Base-by-base conservation (phyloP, 2,113 vertebrate genomes). In the Pithys albifrons region DNA sequence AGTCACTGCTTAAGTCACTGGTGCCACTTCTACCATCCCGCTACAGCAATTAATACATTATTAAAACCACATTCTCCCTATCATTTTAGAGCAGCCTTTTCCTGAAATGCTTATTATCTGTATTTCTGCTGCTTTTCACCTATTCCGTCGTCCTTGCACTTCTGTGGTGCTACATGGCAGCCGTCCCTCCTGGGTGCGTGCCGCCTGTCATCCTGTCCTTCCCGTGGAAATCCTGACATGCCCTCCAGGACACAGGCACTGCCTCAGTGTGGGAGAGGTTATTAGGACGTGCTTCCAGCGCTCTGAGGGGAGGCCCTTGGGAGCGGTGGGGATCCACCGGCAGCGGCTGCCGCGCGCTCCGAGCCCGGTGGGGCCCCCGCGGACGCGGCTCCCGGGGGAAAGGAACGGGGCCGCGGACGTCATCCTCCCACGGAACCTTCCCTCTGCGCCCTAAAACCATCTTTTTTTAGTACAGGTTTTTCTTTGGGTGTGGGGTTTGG, bases 81-180 rank as follows among this genome's bases (percentile, higher is more conserved):
- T n/a, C 2, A 10, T 54, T 91, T 52, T 27, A 64, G 25, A 71
- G 23, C 73, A 58, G 46, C 12, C 3, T 61, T 43, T 49, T 41
- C 55, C 69, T 43, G 49, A 51, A 59, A 27, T 3, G 2, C 8
- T 51, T n/a, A 37, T 19, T 58, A 7, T 6, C 22, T 8, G 1
- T 51, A 5, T 67, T 85, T 73, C 31, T 78, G 37, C 46, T 14
- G 48, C 24, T 52, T 7, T 43, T 74, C 66, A 14, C 23, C 52
- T 51, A 28, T 52, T 4, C n/a, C 4, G 4, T 54, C 6, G 0
- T 31, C 48, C 59, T 45, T 19, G 29, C 1, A 0, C 16, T 57
- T 18, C 33, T 9, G 54, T 11, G 23, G 23, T 4, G 48, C 29
- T 24, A 0, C 37, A 1, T 0, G 39, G 19, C n/a, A 31, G 61